phyloP scores from a whole-genome alignment of 1,140 invertebrate species.

The Luehdorfia chinensis region DNA sequence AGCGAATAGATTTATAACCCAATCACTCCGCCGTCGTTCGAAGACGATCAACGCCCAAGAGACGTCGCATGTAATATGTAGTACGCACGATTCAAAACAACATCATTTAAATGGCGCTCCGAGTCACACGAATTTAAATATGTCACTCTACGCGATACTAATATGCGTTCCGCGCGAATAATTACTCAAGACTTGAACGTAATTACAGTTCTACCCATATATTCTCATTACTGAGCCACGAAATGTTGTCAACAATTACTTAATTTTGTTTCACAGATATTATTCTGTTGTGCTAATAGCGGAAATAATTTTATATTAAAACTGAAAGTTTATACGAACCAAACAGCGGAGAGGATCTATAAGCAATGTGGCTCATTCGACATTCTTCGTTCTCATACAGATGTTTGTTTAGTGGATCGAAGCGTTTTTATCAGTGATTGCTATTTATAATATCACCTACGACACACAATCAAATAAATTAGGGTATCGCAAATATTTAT shows the following conservation, averaged over 20 bases:
- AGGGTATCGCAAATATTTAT: too few relatives aligned
- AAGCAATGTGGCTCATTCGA: too few relatives aligned
- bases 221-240: constrained; percentile 30
- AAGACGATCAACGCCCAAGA: not conserved
- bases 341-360: too few relatives aligned
- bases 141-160: constrained; percentile 6
- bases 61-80: not conserved
- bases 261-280: constrained; percentile 19
- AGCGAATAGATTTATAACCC: too few relatives aligned
- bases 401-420: too few relatives aligned
- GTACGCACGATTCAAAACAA: constrained; percentile 10
- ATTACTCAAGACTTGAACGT: constrained; percentile 32
- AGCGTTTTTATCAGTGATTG: too few relatives aligned
- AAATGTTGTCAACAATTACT: constrained; percentile 36
- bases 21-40: too few relatives aligned
- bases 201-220: constrained; percentile 32
- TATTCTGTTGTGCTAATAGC: constrained; percentile 5
- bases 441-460: too few relatives aligned
- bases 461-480: too few relatives aligned
- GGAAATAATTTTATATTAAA: not conserved
- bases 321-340: not conserved
- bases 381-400: too few relatives aligned
- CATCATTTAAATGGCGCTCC: constrained; percentile 8
- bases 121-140: constrained; percentile 13
- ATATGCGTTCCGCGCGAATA: constrained; percentile 23